Conservation (phyloP, 2,888 invertebrate genomes). For the Alcis repandata region DNA sequence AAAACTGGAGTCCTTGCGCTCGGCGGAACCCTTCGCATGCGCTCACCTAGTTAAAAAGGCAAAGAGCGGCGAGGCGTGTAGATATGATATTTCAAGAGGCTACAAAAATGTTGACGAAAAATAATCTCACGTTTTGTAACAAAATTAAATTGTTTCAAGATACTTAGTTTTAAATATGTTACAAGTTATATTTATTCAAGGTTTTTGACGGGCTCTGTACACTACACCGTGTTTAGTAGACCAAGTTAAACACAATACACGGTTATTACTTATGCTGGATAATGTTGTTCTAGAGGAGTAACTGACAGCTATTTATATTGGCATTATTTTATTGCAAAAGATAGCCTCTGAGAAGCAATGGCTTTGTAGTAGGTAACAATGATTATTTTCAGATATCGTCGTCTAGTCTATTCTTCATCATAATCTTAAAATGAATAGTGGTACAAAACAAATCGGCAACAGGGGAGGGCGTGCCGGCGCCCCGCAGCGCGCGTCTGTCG, state of each 20-base stretch:
- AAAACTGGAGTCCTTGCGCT: conserved; percentile 68
- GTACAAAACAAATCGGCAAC: conserved; percentile 81
- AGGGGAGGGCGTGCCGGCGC: conserved; percentile 78
- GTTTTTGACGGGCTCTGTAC: too few species aligned
- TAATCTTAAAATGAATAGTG: conserved; percentile 75
- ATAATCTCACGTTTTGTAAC: not conserved
- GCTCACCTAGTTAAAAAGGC: conserved; percentile 65
- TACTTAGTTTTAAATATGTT: too few species aligned
- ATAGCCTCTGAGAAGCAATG: not conserved
- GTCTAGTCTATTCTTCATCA: conserved; percentile 41
- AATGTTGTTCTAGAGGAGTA: too few species aligned
- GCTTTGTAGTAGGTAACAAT: not conserved
- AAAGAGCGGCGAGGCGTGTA: conserved; percentile 32
- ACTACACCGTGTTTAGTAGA: too few species aligned
- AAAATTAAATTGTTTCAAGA: too few species aligned
- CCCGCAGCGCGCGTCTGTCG: conserved; percentile 85
- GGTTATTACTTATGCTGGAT: too few species aligned
- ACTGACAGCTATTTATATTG: not conserved
- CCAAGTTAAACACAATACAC: too few species aligned
- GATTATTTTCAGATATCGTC: not conserved
- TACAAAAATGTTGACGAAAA: not conserved
- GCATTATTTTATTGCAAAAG: not conserved
- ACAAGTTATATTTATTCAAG: too few species aligned
- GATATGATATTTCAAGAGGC: conserved; percentile 11
- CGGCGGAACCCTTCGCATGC: conserved; percentile 57